These are phyloP conservation scores for Eurosta solidaginis DNA, from an alignment of 1,140 invertebrate genomes.

Conservation along the genomic window DNA sequence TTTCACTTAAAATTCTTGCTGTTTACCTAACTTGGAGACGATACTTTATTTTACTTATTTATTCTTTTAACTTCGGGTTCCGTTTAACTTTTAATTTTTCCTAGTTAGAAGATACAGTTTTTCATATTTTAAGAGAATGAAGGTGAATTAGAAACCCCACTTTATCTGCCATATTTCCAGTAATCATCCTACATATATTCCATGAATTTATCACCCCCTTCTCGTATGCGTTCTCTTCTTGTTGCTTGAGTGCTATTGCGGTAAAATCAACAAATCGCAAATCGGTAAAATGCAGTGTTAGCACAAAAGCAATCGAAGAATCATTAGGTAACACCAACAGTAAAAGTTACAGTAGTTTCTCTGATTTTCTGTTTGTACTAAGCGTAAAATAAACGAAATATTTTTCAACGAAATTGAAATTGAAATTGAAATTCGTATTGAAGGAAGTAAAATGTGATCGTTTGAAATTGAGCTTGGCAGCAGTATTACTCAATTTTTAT, in stretches of 20 bases:
- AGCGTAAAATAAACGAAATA: constrained; percentile 13
- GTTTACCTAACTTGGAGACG: too few relatives aligned
- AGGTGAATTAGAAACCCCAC: too few relatives aligned
- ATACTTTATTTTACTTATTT: too few relatives aligned
- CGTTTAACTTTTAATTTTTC: too few relatives aligned
- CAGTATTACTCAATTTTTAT: background rate
- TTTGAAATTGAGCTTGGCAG: background rate
- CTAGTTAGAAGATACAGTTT: too few relatives aligned
- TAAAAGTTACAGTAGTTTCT: background rate
- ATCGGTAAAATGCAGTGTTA: background rate
- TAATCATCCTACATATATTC: too few relatives aligned
- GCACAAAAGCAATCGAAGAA: background rate
- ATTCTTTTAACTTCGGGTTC: too few relatives aligned
- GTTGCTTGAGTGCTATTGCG: background rate
- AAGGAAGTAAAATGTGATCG: background rate
- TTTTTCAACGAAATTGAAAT: background rate
- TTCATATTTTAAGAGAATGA: too few relatives aligned
- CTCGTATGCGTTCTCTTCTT: too few relatives aligned
- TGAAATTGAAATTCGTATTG: constrained; percentile 11
- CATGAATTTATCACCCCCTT: too few relatives aligned
- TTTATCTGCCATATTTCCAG: too few relatives aligned
- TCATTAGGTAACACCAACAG: background rate
- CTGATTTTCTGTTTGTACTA: background rate
- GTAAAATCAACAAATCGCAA: background rate
- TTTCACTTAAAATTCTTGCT: too few relatives aligned